phyloP scores from a whole-genome alignment of 2,113 vertebrate genomes.

The Laticauda laticaudata region DNA sequence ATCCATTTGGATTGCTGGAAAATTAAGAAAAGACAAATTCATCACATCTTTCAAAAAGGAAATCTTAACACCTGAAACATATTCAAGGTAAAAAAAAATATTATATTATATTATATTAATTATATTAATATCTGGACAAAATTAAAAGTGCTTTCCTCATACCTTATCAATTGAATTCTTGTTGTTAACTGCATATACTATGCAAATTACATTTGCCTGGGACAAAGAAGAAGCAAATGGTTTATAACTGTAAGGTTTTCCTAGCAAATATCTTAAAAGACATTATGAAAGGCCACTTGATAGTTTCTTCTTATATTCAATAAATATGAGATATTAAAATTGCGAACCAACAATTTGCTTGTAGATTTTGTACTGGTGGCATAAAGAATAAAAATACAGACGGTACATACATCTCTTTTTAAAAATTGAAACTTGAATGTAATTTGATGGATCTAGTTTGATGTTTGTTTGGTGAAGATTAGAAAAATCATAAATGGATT shows the following conservation, averaged over 20 bases:
- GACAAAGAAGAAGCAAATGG: constrained; percentile 49
- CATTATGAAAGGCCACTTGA: background rate
- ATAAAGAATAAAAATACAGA: background rate
- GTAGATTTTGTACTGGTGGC: background rate
- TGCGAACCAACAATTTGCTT: background rate
- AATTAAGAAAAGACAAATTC: background rate
- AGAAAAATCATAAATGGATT: background rate
- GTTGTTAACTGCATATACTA: constrained; percentile 98
- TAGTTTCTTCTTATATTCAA: background rate
- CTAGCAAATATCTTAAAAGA: background rate
- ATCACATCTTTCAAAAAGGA: background rate
- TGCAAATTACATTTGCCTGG: constrained; percentile 98
- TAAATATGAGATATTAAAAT: background rate
- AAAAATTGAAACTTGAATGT: constrained; percentile 5
- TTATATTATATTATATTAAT: no score
- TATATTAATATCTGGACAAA: background rate
- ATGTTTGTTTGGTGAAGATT: no score
- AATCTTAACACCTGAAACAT: background rate
- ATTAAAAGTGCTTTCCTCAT: constrained; percentile 48
- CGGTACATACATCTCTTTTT: rapidly evolving
- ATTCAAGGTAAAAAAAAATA: background rate
- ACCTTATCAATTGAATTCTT: constrained; percentile 99
- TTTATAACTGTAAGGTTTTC: background rate
- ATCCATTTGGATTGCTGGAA: background rate
- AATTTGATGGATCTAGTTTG: background rate